phyloP scores from a whole-genome alignment of 2,888 invertebrate species.

The Steinernema scapterisci region DNA sequence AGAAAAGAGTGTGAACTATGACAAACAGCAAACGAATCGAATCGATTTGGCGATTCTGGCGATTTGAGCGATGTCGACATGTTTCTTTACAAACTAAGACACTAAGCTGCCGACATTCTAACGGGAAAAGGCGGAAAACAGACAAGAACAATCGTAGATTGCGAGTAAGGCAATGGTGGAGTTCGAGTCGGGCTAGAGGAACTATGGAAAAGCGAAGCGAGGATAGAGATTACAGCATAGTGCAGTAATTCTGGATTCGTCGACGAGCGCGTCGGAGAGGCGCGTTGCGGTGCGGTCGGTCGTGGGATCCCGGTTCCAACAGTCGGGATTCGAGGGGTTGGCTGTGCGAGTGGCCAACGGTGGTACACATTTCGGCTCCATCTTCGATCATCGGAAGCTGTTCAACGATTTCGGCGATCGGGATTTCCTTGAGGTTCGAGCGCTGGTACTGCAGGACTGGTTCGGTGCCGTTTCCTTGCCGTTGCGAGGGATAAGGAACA shows the following conservation, averaged over 20 bases:
- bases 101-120: conserved; percentile 29
- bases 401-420: conserved; percentile 43
- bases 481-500: conserved; percentile 12
- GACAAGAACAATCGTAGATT: background rate
- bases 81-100: conserved; percentile 22
- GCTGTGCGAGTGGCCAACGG: background rate
- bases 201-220: conserved; percentile 6
- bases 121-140: background rate
- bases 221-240: conserved; percentile 52
- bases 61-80: conserved; percentile 14
- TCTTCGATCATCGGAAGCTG: conserved; percentile 57
- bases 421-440: conserved; percentile 45
- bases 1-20: background rate
- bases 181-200: background rate
- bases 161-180: background rate
- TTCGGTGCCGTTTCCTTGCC: conserved; percentile 1
- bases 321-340: conserved; percentile 44
- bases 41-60: conserved; percentile 22
- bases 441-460: conserved; percentile 39
- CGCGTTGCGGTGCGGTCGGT: conserved; percentile 35
- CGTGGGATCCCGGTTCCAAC: conserved; percentile 47
- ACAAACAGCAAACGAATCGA: conserved; percentile 7
- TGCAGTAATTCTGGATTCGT: conserved; percentile 63
- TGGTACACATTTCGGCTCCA: conserved; percentile 32
- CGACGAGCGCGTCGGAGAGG: conserved; percentile 59